Evolutionary conservation across 2,888 invertebrate genomes (phyloP).

Genomic region (Drosophila subquinaria): DNA sequence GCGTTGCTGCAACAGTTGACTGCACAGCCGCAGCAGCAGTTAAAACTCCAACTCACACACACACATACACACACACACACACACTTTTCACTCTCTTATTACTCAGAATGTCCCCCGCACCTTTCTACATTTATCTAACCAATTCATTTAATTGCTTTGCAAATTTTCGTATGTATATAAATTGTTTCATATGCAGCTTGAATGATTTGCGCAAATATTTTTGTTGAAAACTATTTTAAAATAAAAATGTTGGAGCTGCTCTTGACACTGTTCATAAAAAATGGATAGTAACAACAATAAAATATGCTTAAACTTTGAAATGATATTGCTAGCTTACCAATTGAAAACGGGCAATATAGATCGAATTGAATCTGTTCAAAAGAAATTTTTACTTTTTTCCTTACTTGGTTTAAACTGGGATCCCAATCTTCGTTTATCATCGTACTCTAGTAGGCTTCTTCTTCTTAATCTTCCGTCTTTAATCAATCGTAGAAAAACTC

Average conservation of each 20-base stretch:
- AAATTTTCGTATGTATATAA: slow-evolving; percentile 65
- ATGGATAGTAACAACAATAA: background rate
- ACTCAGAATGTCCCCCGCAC: background rate
- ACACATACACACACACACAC: background rate
- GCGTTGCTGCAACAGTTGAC: slow-evolving; percentile 73
- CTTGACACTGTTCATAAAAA: background rate
- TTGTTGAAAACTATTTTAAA: slow-evolving; percentile 17
- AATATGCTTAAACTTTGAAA: background rate
- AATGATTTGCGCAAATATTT: slow-evolving; percentile 62
- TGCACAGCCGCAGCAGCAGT: slow-evolving; percentile 70
- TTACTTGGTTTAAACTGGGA: too few species aligned
- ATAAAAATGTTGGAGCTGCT: slow-evolving; percentile 24
- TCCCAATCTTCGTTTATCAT: too few species aligned
- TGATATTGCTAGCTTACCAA: background rate
- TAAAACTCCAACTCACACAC: slow-evolving; percentile 39
- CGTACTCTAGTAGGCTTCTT: too few species aligned
- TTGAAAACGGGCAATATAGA: too few species aligned
- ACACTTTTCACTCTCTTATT: background rate
- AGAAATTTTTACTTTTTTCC: too few species aligned
- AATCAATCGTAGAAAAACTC: too few species aligned
- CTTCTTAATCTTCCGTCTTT: too few species aligned
- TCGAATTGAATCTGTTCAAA: too few species aligned
- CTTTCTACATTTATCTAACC: slow-evolving; percentile 54
- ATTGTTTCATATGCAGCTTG: slow-evolving; percentile 29
- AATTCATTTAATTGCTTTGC: slow-evolving; percentile 79